Conservation (phyloP, 2,113 vertebrate genomes). For the Henicopernis longicauda region DNA sequence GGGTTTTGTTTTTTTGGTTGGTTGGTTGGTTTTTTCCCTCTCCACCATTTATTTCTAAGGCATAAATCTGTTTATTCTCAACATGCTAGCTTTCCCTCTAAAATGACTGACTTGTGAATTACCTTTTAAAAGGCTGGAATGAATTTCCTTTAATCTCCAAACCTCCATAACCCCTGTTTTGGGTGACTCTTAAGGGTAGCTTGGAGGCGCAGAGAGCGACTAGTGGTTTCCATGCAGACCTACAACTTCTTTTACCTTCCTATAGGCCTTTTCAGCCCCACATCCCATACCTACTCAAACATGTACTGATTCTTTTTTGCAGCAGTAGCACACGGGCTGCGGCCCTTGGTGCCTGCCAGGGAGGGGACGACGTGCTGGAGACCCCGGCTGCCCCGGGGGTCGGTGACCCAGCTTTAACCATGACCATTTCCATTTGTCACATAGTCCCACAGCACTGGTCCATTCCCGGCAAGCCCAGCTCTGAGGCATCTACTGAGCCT, state of each 20-base stretch:
- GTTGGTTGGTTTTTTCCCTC: accelerated
- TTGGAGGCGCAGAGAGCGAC: neutral
- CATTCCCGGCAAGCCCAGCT: neutral
- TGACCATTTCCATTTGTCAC: neutral
- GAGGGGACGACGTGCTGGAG: neutral
- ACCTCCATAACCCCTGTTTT: neutral
- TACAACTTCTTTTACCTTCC: neutral
- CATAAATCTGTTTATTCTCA: neutral
- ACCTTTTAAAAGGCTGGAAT: neutral
- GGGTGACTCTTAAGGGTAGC: neutral
- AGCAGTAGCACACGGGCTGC: accelerated
- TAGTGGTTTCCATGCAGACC: neutral
- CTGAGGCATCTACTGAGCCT: neutral
- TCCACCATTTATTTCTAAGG: neutral
- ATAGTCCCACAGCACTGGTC: neutral
- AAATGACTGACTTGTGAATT: neutral
- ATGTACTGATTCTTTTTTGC: accelerated
- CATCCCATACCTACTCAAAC: accelerated
- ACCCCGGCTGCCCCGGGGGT: neutral
- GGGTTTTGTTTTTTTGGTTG: too few species aligned
- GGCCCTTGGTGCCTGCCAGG: neutral
- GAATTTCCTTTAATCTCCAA: neutral
- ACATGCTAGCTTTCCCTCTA: neutral
- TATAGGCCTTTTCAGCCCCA: accelerated
- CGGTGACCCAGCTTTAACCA: neutral